phyloP scores from a whole-genome alignment of 2,113 vertebrate genomes.

The Dunckerocampus dactyliophorus region DNA sequence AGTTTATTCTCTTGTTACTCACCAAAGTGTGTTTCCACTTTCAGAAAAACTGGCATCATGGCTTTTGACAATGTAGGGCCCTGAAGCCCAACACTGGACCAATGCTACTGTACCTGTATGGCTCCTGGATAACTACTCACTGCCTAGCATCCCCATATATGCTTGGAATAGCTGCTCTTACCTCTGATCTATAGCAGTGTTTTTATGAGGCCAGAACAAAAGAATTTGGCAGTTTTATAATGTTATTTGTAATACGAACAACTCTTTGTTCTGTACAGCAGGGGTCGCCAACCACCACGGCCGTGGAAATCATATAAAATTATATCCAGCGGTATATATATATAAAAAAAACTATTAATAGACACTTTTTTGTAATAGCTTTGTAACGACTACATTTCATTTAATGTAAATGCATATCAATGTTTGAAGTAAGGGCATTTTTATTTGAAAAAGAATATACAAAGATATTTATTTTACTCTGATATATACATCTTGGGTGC shows the following conservation, averaged over 20 bases:
- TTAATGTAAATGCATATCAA: no score
- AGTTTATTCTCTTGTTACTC: background rate
- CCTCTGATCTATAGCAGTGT: conserved; percentile 9
- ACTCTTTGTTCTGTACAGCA: background rate
- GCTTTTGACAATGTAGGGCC: conserved; percentile 33
- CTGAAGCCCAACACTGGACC: conserved; percentile 65
- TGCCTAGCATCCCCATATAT: conserved; percentile 22
- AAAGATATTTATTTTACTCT: no score
- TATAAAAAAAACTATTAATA: no score
- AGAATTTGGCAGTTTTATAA: background rate
- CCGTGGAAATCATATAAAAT: no score
- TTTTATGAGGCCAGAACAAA: background rate
- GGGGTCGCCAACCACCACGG: no score
- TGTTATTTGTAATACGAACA: background rate
- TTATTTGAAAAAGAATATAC: no score
- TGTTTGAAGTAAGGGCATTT: no score
- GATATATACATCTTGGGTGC: no score
- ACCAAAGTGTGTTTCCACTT: background rate
- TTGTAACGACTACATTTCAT: no score
- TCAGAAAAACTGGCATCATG: conserved; percentile 37
- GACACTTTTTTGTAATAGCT: no score
- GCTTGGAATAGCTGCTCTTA: conserved; percentile 21
- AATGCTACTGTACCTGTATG: conserved; percentile 65
- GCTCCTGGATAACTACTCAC: conserved; percentile 36
- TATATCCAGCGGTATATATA: no score